Base-by-base conservation (phyloP, 2,797 vertebrate genomes). In the Periophthalmus magnuspinnatus region DNA sequence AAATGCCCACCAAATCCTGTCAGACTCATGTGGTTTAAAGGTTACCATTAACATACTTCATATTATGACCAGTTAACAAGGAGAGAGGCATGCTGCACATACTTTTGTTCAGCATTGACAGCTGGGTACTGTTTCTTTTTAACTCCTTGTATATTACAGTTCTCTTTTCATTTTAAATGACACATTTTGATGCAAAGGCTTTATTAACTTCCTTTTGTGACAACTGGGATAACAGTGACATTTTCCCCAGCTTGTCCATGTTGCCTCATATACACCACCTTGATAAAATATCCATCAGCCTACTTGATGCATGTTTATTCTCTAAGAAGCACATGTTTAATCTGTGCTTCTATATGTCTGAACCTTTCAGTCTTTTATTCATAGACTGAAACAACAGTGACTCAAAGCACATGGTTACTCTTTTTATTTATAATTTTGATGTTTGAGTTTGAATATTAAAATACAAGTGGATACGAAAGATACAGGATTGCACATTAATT, bases 401-500 rank as follows among this genome's bases (percentile, higher is more conserved):
- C 82, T 85, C 81, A 85, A 84, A 33, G 75, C 82, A 84, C 32
- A 90, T 81, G 74, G 89, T 52, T 54, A 45, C 68, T 76, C 82
- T 83, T 68, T 73, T 71, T 69, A 69, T 64, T 75, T 36, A 5
- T 68, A 59, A 84, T 70, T 81, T 84, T 86, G 87, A 77, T 88
- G 82, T 9, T 79, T 79, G 17, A 70, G 73, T 77, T 70, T 76
- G 71, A 67, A 76, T 60, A 65, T 22, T 78, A 81, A 83, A 76
- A 41, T 11, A 82, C 81, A 92, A 90, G 88, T 86, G 82, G 88
- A 93, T 84, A 81, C 83, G 88, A 94, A 94, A 94, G 91, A 94
- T 92, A 93, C 86, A 91, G 95, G 94, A 96, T 95, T 95, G 96
- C 95, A 93, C 90, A 88, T 89, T 94, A 92, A 63, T 94, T 90